phyloP scores from a whole-genome alignment of 1,140 invertebrate species.

The Campoletis sonorensis region DNA sequence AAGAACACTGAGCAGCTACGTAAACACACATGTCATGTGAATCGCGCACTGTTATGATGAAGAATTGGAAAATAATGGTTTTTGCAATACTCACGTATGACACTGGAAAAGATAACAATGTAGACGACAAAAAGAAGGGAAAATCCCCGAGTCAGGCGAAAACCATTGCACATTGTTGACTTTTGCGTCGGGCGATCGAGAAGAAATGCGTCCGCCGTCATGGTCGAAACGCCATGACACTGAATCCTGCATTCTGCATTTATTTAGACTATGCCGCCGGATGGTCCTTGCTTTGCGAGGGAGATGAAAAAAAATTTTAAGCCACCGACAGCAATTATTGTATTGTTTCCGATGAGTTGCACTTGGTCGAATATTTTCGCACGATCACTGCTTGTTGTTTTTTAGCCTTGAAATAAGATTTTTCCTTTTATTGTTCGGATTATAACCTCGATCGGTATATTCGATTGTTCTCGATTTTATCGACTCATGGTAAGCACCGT shows the following conservation, averaged over 20 bases:
- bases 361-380: too few species aligned
- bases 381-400: too few species aligned
- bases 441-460: too few species aligned
- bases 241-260: not conserved
- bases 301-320: not conserved
- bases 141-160: slow-evolving; percentile 50
- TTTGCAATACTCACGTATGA: not conserved
- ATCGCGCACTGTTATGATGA: not conserved
- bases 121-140: slow-evolving; percentile 55
- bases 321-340: not conserved
- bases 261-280: not conserved
- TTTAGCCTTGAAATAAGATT: too few species aligned
- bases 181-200: slow-evolving; percentile 47
- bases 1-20: not conserved
- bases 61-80: not conserved
- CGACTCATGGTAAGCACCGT: too few species aligned
- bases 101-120: slow-evolving; percentile 49
- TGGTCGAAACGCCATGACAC: slow-evolving; percentile 62
- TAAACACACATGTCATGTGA: not conserved
- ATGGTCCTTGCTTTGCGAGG: too few species aligned
- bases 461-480: too few species aligned
- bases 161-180: slow-evolving; percentile 57
- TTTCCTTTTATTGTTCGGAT: too few species aligned
- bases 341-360: too few species aligned
- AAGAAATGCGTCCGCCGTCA: slow-evolving; percentile 56